These are phyloP conservation scores for Ondatra zibethicus DNA, from an alignment of 2,113 vertebrate genomes.

Conservation along the genomic window DNA sequence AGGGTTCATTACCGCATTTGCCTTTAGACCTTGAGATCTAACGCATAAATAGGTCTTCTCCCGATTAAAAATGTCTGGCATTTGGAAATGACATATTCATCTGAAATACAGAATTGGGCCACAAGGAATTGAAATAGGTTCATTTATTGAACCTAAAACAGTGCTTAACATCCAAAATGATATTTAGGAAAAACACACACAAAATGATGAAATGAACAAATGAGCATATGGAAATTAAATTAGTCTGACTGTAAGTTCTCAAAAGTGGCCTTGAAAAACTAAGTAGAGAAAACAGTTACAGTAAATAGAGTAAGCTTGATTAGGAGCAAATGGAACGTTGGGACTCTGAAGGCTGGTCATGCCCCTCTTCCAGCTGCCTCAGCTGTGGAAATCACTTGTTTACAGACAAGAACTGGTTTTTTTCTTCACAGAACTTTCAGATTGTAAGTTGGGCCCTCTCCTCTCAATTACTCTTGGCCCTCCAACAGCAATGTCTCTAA, in stretches of 20 bases:
- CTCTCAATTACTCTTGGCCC: conserved; percentile 1
- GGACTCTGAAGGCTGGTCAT: background rate
- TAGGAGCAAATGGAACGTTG: background rate
- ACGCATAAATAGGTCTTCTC: background rate
- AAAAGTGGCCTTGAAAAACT: background rate
- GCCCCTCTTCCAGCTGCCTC: background rate
- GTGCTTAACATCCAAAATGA: background rate
- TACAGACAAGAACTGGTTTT: background rate
- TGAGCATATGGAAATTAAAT: conserved; percentile 16
- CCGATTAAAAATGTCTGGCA: background rate
- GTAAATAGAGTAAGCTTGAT: background rate
- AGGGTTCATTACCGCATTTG: background rate
- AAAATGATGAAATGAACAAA: conserved; percentile 17
- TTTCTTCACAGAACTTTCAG: background rate
- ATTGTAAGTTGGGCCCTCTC: background rate
- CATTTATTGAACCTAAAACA: conserved; percentile 17
- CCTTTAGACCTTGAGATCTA: background rate
- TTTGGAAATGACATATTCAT: background rate
- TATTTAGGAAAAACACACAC: background rate
- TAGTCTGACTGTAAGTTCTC: background rate
- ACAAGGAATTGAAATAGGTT: background rate
- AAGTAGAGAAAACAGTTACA: conserved; percentile 10
- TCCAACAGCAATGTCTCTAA: background rate
- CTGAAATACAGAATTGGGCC: background rate
- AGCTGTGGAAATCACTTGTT: background rate